These are phyloP conservation scores for Corythoichthys intestinalis DNA, from an alignment of 2,113 vertebrate species.

Conservation along the genomic window DNA sequence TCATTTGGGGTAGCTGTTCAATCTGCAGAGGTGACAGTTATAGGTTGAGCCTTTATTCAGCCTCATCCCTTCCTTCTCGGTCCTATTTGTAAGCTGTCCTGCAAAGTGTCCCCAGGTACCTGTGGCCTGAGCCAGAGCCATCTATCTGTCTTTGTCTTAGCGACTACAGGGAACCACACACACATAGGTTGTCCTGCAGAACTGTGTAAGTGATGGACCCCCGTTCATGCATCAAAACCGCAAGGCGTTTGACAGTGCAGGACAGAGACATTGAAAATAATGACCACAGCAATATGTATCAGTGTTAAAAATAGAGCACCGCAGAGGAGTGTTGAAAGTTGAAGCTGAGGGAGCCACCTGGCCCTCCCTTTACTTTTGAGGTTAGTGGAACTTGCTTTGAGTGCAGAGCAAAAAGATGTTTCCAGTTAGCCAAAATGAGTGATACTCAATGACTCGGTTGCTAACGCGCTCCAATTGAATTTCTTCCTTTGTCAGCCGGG, in stretches of 20 bases:
- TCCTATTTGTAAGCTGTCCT: slow-evolving; percentile 79
- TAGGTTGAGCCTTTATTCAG: slow-evolving; percentile 72
- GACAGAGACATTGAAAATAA: slow-evolving; percentile 73
- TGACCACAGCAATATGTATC: slow-evolving; percentile 73
- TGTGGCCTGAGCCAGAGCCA: slow-evolving; percentile 59
- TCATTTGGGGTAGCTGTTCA: slow-evolving; percentile 62
- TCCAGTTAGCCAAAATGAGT: slow-evolving; percentile 66
- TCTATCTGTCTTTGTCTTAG: slow-evolving; percentile 75
- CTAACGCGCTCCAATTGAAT: slow-evolving; percentile 69
- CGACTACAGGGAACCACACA: slow-evolving; percentile 65
- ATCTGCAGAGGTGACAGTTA: slow-evolving; percentile 67
- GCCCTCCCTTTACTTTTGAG: slow-evolving; percentile 50
- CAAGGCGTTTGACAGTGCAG: slow-evolving; percentile 66
- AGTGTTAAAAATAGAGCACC: slow-evolving; percentile 70
- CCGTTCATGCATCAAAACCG: slow-evolving; percentile 74
- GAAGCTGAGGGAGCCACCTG: slow-evolving; percentile 40
- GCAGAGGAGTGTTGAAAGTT: slow-evolving; percentile 53
- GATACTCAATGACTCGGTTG: slow-evolving; percentile 67
- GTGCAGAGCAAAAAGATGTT: slow-evolving; percentile 59
- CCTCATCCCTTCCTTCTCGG: slow-evolving; percentile 65
- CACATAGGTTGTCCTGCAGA: slow-evolving; percentile 67
- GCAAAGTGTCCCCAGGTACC: slow-evolving; percentile 70
- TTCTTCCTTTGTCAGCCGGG: slow-evolving; percentile 62
- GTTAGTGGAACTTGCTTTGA: slow-evolving; percentile 67
- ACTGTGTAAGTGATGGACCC: slow-evolving; percentile 74